Evolutionary conservation across 2,888 invertebrate genomes (phyloP).

Genomic region (Polymixis lichenea): DNA sequence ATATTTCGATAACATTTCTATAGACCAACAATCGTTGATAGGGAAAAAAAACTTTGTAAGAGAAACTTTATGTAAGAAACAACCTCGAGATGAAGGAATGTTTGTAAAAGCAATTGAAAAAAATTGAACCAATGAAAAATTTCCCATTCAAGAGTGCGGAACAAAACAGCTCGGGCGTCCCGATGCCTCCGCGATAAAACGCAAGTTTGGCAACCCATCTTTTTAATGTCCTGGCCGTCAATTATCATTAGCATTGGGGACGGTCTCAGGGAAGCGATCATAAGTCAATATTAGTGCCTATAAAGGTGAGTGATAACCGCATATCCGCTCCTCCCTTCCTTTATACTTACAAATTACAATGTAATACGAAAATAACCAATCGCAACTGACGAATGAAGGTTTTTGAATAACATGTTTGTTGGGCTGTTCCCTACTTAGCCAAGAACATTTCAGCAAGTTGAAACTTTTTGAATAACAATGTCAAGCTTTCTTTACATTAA

Average conservation of each 20-base stretch:
- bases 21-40: slow-evolving; percentile 53
- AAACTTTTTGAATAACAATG: slow-evolving; percentile 16
- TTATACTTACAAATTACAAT: slow-evolving; percentile 76
- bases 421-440: background rate
- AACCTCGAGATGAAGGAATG: slow-evolving; percentile 64
- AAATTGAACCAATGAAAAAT: slow-evolving; percentile 60
- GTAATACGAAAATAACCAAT: slow-evolving; percentile 78
- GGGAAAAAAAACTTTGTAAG: slow-evolving; percentile 51
- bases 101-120: slow-evolving; percentile 73
- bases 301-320: slow-evolving; percentile 88
- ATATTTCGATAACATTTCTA: slow-evolving; percentile 59
- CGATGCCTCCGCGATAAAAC: slow-evolving; percentile 75
- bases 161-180: slow-evolving; percentile 58
- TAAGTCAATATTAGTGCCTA: slow-evolving; percentile 88
- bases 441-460: slow-evolving; percentile 11
- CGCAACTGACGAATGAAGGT: slow-evolving; percentile 58
- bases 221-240: slow-evolving; percentile 85
- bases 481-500: slow-evolving; percentile 21
- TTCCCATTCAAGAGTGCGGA: slow-evolving; percentile 71
- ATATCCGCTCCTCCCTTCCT: slow-evolving; percentile 75
- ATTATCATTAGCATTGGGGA: slow-evolving; percentile 86
- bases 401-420: slow-evolving; percentile 65
- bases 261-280: slow-evolving; percentile 76
- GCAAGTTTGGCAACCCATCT: slow-evolving; percentile 85
- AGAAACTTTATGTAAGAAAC: slow-evolving; percentile 43